These are phyloP conservation scores for Habrosyne pyritoides DNA, from an alignment of 2,888 invertebrate genomes.

Conservation along the genomic window DNA sequence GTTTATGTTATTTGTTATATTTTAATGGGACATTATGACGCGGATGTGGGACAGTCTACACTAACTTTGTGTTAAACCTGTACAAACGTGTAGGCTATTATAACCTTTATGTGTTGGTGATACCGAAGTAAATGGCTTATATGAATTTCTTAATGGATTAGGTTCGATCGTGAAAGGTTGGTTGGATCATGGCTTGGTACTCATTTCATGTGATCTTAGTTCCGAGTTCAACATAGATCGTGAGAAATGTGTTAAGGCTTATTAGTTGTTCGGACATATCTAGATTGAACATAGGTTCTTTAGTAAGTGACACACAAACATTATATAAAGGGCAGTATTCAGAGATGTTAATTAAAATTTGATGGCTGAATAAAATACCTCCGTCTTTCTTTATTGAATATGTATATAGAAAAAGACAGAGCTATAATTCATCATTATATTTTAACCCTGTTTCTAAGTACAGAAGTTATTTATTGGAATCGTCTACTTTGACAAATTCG, in stretches of 20 bases:
- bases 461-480: too few species aligned
- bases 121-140: not conserved
- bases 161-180: not conserved
- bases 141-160: not conserved
- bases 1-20: conserved; percentile 20
- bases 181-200: not conserved
- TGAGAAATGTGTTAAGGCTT: not conserved
- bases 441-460: too few species aligned
- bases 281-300: too few species aligned
- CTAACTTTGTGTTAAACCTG: not conserved
- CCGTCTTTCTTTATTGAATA: too few species aligned
- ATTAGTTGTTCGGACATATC: too few species aligned
- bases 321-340: too few species aligned
- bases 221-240: not conserved
- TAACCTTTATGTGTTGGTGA: not conserved
- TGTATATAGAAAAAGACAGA: too few species aligned
- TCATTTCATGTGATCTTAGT: not conserved
- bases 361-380: too few species aligned
- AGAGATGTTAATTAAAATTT: too few species aligned
- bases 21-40: conserved; percentile 7
- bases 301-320: too few species aligned
- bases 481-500: too few species aligned
- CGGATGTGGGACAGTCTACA: conserved; percentile 14
- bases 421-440: too few species aligned
- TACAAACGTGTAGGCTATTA: not conserved